phyloP scores from a whole-genome alignment of 2,888 invertebrate species.

The Protula sp. region DNA sequence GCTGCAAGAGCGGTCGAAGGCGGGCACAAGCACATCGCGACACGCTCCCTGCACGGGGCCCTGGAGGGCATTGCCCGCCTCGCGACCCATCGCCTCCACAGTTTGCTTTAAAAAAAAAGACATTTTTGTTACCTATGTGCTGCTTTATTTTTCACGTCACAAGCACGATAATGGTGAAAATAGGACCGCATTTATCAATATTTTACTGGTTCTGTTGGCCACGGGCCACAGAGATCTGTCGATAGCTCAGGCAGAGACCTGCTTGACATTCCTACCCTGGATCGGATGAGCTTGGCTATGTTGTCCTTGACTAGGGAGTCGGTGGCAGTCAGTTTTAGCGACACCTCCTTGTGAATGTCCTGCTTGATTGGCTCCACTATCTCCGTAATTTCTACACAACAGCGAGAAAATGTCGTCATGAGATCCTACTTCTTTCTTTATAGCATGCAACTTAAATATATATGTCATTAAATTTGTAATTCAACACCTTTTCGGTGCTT shows the following conservation, averaged over 20 bases:
- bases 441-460: too few relatives aligned
- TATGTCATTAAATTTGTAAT: too few relatives aligned
- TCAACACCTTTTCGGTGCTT: too few relatives aligned
- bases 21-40: conserved; percentile 67
- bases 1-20: conserved; percentile 79
- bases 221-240: too few relatives aligned
- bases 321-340: conserved; percentile 67
- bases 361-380: conserved; percentile 70
- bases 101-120: conserved; percentile 62
- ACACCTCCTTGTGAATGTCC: conserved; percentile 70
- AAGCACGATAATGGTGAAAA: too few relatives aligned
- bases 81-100: conserved; percentile 64
- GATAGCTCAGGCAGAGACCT: too few relatives aligned
- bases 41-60: conserved; percentile 74
- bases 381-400: conserved; percentile 59
- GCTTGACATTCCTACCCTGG: conserved; percentile 66
- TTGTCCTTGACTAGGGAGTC: conserved; percentile 74
- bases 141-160: too few relatives aligned
- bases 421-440: background rate
- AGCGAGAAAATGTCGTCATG: background rate
- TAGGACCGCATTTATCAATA: too few relatives aligned
- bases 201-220: too few relatives aligned
- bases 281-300: conserved; percentile 71
- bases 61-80: conserved; percentile 65
- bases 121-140: too few relatives aligned